Evolutionary conservation across 2,113 vertebrate species (phyloP).

Genomic region (Pterocles gutturalis): DNA sequence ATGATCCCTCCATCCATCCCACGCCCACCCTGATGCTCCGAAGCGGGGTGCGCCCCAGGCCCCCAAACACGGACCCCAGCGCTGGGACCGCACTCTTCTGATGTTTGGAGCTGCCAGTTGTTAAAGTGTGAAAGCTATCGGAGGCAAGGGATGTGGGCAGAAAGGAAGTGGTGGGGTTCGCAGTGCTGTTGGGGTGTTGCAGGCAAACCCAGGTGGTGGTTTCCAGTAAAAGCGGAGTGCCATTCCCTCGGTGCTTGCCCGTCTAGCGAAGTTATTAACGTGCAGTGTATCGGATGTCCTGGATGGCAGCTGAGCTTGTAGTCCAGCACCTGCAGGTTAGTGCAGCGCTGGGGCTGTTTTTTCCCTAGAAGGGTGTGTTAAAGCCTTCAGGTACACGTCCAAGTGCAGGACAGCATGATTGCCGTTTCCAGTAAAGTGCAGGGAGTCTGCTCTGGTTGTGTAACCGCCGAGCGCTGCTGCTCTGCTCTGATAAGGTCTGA

Average conservation of each 20-base stretch:
- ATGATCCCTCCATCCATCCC: not conserved
- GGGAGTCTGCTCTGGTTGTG: not conserved
- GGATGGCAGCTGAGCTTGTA: not conserved
- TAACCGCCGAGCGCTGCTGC: not conserved
- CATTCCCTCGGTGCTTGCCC: fast-evolving
- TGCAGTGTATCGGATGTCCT: fast-evolving
- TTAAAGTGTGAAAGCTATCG: not conserved
- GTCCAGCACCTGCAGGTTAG: not conserved
- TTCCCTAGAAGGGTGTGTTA: fast-evolving
- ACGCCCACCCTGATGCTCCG: not conserved
- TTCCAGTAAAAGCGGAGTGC: not conserved
- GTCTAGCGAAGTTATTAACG: fast-evolving
- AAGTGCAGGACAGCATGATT: not conserved
- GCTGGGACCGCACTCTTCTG: not conserved
- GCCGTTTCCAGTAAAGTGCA: fast-evolving
- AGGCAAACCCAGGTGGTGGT: not conserved
- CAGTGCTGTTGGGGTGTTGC: not conserved
- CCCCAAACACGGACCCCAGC: not conserved
- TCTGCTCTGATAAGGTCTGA: too few species aligned
- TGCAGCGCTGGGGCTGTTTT: fast-evolving
- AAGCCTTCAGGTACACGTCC: not conserved
- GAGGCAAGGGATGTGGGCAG: fast-evolving
- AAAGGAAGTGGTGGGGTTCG: fast-evolving
- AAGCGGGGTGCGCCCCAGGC: not conserved
- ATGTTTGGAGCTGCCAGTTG: fast-evolving